Evolutionary conservation across 2,888 invertebrate species (phyloP), one percentile per base, ranked within the genome.

Genomic region (Sinotaia quadrata): DNA sequence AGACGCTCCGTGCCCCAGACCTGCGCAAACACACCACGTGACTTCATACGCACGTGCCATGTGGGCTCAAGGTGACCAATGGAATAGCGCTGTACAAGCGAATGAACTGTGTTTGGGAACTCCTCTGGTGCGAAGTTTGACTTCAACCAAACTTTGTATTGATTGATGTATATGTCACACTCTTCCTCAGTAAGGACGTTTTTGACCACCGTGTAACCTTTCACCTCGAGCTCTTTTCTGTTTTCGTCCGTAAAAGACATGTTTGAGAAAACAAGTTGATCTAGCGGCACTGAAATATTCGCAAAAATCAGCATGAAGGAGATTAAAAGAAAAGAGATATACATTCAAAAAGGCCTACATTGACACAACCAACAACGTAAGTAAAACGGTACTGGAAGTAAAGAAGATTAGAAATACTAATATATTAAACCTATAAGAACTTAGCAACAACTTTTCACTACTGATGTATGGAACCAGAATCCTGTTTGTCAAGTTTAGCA

Each of bases 1-100:
- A 85, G 75, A 70, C 83, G 81, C 1, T 81, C 79, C 10, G 84
- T 85, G 4, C 76, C 74, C 84, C 84, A 85, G 0, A 85, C 12
- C 24, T 80, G 75, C 2, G 76, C 76, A 70, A 85, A 85, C 2
- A 85, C 80, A 10, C 73, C 68, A 60, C 81, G 82, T 3, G 81
- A 67, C 41, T 77, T 76, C 4, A 84, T 67, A 21, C 85, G 71
- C 10, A 76, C 79, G 33, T 69, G 71, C 85, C 84, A 85, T 2
- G 84, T 71, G 1, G 81, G 77, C 10, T 77, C 77, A 70, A 79
- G 73, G 66, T 84, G 80, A 5, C 80, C 82, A 29, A 76, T 67
- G 21, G 77, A 76, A 68, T 84, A 84, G 15, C 78, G 72, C 66
- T 83, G 81, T 18, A 85, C 79, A 10, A 84, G 69, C 4, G 82